A percentile compares a stretch with the other conserved stretches of the same genome.
Evolutionary conservation across 2,113 vertebrate genomes (phyloP).

Genomic region (Notothenia rossii): DNA sequence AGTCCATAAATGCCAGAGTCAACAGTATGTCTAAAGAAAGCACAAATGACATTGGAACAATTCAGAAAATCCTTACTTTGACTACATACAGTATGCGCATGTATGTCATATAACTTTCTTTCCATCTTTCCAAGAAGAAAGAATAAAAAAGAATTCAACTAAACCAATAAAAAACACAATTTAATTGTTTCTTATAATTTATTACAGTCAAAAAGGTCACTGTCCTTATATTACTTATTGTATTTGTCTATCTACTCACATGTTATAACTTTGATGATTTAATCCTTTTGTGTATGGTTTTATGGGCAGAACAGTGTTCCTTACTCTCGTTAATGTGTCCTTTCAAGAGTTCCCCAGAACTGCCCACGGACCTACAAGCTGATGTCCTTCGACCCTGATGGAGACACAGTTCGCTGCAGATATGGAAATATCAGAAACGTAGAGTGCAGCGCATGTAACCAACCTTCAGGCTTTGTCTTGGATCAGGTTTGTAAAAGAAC

Average conservation of each 20-base stretch:
- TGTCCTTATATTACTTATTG: not conserved
- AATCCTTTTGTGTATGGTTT: not conserved
- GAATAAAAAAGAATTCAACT: too few relatives aligned
- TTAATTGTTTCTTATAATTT: not conserved
- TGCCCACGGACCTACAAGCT: conserved; percentile 74
- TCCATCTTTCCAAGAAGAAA: too few relatives aligned
- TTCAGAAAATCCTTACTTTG: not conserved
- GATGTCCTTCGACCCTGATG: conserved; percentile 75
- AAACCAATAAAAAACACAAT: not conserved
- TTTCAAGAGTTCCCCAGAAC: conserved; percentile 77
- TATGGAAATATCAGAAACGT: conserved; percentile 19
- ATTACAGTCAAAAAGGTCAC: not conserved
- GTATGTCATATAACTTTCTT: too few relatives aligned
- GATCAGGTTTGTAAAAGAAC: conserved; percentile 63
- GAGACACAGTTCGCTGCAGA: conserved; percentile 75
- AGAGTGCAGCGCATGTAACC: conserved; percentile 56
- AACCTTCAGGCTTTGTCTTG: conserved; percentile 60
- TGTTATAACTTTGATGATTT: not conserved
- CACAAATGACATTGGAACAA: not conserved
- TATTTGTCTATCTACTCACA: not conserved
- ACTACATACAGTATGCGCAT: too few relatives aligned
- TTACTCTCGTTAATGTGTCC: not conserved
- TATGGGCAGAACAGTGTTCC: not conserved
- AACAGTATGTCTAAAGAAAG: not conserved
- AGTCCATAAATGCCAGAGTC: not conserved